Evolutionary conservation across 2,113 vertebrate genomes (phyloP), one percentile per base, ranked within the genome.

Genomic region (Tetrao urogallus): DNA sequence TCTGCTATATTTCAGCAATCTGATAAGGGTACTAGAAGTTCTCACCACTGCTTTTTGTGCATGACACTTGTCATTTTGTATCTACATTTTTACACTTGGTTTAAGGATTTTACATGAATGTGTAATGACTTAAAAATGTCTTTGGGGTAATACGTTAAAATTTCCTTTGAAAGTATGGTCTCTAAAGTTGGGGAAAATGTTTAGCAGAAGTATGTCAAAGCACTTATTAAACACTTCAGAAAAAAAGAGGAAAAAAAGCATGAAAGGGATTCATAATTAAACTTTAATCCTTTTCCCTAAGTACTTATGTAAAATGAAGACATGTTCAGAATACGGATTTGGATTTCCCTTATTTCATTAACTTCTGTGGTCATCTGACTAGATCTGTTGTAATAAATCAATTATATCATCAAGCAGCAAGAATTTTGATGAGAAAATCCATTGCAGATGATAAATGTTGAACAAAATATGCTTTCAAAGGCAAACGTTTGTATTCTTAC

Each of bases 151-250:
- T 13, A 61, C 7, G 21, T 48, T 78, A 82, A 79, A 72, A 92
- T 27, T 84, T 83, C 69, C 52, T 94, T 94, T 92, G 73, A 96
- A 96, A 89, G 16, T 32, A 57, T 6, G 19, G 30, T 84, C 92
- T 92, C 73, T 24, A 78, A 74, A 92, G 74, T 40, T 19, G 60
- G 40, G 27, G 40, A 88, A 95, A 84, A 34, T 22, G 36, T 75
- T 57, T 81, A 88, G 85, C 65, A 92, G 65, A 89, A 34, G 40
- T 66, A 82, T 63, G 69, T 80, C 79, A 92, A 87, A 92, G 57
- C 22, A 86, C 65, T 74, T 40, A 83, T 70, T 78, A 92, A 91
- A 69, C 40, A 77, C 14, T 81, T 86, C 1, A 65, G 65, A 66
- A 88, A 89, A 89, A 50, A 93, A 88, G 27, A 64, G 75, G 1